phyloP scores from a whole-genome alignment of 1,140 invertebrate genomes.

The Aphidius gifuensis region DNA sequence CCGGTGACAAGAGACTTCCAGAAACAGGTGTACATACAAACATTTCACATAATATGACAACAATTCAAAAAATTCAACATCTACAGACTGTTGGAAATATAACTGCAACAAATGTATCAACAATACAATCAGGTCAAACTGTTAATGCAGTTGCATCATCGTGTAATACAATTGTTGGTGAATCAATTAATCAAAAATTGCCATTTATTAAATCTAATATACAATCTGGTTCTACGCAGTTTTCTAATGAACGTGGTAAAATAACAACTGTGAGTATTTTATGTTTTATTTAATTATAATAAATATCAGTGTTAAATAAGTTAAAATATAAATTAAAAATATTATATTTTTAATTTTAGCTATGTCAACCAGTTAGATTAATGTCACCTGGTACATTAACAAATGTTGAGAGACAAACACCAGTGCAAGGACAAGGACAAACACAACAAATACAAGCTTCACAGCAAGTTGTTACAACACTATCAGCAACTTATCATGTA shows the following conservation, averaged over 20 bases:
- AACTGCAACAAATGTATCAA: conserved; percentile 46
- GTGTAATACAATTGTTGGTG: conserved; percentile 41
- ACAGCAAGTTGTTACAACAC: conserved; percentile 45
- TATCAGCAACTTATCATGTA: conserved; percentile 53
- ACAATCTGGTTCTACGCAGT: conserved; percentile 37
- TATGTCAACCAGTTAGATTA: conserved; percentile 49
- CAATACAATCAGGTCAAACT: conserved; percentile 41
- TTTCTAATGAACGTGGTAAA: conserved; percentile 47
- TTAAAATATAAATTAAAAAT: background rate
- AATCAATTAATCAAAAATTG: conserved; percentile 50
- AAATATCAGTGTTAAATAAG: background rate
- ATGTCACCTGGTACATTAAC: conserved; percentile 48
- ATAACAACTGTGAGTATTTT: conserved; percentile 41
- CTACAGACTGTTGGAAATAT: conserved; percentile 46
- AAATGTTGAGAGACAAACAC: conserved; percentile 46
- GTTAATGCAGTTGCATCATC: conserved; percentile 37
- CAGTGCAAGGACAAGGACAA: conserved; percentile 37
- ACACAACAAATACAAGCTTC: conserved; percentile 31
- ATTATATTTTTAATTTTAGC: conserved; percentile 28
- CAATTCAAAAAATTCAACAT: conserved; percentile 41
- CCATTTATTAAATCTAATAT: conserved; percentile 46
- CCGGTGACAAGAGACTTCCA: conserved; percentile 42
- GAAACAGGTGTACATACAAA: conserved; percentile 38
- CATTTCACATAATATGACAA: conserved; percentile 46
- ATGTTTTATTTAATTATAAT: conserved; percentile 2